Base-by-base conservation (phyloP, 2,797 vertebrate genomes). In the Enteromius radiatus region DNA sequence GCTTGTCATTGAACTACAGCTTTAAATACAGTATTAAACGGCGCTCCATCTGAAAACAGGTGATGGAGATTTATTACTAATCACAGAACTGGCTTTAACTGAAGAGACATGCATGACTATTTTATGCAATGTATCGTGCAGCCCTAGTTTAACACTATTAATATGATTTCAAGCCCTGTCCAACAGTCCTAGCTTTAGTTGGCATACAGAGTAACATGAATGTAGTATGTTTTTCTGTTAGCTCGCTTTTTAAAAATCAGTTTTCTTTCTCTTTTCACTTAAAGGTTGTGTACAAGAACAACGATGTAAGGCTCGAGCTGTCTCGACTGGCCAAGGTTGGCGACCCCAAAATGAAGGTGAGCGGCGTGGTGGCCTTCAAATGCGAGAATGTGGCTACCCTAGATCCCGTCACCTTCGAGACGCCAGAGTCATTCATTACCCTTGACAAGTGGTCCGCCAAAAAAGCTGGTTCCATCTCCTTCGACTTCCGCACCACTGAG, bases 211-310 rank as follows among this genome's bases (percentile, higher is more conserved):
- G 45, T 36, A 74, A 38, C n/a, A 10, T 15, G 9, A 65, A 56
- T 7, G 1, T 33, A 10, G 19, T 54, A 12, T 49, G 19, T 33
- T 73, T 9, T 52, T 5, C 3, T 56, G 21, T 41, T 26, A 41
- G 65, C 49, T 79, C 47, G 74, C 14, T 78, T 45, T 45, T 45
- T 23, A 11, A 26, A 12, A 11, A 41, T 41, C 54, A 75, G 1
- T 49, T 26, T 76, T 52, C 38, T 61, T 84, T 76, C 59, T 21
- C 54, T 56, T 91, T 11, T 88, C 68, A 33, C 54, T 14, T 85
- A 4, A 89, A 99, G 98, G 98, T 99, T 89, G 97, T 99, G 12
- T 99, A 99, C 92, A 99, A 99, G 95, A 99, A 99, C 93, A 99
- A 99, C 1, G 98, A 99, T 76, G 97, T 99, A 81, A 95, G 98